phyloP scores from a whole-genome alignment of 2,113 vertebrate genomes.

The Rostratula benghalensis region DNA sequence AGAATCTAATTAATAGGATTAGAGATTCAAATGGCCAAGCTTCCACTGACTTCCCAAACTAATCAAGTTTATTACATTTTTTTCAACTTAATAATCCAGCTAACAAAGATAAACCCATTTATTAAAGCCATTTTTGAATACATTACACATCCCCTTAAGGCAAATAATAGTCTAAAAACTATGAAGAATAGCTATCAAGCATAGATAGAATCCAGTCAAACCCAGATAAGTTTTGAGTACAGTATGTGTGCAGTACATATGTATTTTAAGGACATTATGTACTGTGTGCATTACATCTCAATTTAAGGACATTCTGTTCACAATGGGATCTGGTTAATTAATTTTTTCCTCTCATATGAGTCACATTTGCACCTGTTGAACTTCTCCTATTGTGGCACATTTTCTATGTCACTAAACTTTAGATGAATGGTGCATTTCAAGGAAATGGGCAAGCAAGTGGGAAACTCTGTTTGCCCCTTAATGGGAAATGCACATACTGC shows the following conservation, averaged over 20 bases:
- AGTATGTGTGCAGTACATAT: neutral
- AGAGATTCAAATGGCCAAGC: constrained; percentile 36
- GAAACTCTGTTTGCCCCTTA: neutral
- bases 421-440: neutral
- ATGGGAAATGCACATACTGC: neutral
- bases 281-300: neutral
- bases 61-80: constrained; percentile 52
- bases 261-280: neutral
- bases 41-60: constrained; percentile 22
- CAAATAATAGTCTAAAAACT: constrained; percentile 10
- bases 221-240: neutral
- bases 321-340: neutral
- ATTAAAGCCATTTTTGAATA: constrained; percentile 40
- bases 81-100: constrained; percentile 50
- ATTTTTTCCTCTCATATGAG: neutral
- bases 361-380: neutral
- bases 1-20: constrained; percentile 57
- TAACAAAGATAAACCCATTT: constrained; percentile 47
- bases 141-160: constrained; percentile 16
- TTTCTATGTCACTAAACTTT: neutral
- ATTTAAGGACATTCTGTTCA: neutral
- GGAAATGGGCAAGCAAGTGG: neutral
- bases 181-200: neutral
- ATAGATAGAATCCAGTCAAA: neutral
- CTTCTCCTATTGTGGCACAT: neutral